Percentiles rank a stretch among this genome's conserved stretches.
These are phyloP conservation scores for Scelioninae gen. 1 DNA, from an alignment of 2,888 invertebrate species.

Conservation along the genomic window DNA sequence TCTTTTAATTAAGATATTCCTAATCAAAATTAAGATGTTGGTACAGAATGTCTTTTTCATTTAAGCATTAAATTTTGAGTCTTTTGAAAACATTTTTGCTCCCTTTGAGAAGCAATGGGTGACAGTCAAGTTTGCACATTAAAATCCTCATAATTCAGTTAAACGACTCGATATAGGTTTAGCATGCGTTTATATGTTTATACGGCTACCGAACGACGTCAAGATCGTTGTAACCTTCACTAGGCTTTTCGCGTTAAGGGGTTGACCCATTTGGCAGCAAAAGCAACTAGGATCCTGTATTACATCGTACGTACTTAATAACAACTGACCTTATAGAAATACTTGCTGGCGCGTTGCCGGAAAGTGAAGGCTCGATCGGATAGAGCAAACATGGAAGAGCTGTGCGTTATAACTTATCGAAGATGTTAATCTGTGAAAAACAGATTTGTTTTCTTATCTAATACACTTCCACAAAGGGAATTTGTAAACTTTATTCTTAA, in stretches of 20 bases:
- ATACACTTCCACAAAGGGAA: no score
- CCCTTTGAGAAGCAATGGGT: constrained; percentile 17
- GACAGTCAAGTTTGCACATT: constrained; percentile 63
- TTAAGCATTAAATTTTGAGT: no score
- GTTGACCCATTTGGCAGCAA: constrained; percentile 77
- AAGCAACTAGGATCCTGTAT: constrained; percentile 71
- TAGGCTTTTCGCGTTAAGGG: constrained; percentile 56
- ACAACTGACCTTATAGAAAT: constrained; percentile 82
- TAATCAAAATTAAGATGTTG: no score
- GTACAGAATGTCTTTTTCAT: no score
- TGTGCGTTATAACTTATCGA: constrained; percentile 60
- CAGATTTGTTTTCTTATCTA: constrained; percentile 41
- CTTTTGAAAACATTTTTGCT: background rate
- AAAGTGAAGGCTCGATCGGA: constrained; percentile 57
- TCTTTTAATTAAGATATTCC: no score
- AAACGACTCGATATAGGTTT: constrained; percentile 39
- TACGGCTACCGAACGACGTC: constrained; percentile 70
- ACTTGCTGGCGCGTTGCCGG: constrained; percentile 80
- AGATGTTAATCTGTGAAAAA: constrained; percentile 22
- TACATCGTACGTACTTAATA: constrained; percentile 73
- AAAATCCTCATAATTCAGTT: constrained; percentile 70
- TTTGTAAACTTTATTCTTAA: no score
- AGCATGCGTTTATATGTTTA: constrained; percentile 67
- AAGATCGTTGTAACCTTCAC: constrained; percentile 72
- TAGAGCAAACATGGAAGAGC: constrained; percentile 82